Percentiles rank a stretch among this genome's conserved stretches.
phyloP scores from a whole-genome alignment of 1,140 invertebrate species.

The Pseudachorutes palmiensis region DNA sequence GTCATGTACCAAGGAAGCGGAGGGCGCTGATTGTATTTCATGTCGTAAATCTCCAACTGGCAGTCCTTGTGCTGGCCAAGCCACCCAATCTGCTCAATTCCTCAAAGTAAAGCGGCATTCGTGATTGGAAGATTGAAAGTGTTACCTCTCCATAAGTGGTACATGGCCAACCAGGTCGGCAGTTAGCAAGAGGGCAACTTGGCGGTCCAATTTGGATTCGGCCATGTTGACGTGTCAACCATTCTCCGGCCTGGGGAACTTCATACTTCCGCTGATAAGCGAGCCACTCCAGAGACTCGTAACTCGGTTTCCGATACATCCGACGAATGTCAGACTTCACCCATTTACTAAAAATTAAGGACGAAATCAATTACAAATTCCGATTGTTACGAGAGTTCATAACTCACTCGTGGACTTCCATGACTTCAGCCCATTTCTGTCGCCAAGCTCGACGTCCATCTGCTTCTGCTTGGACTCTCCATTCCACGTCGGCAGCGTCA shows the following conservation, averaged over 20 bases:
- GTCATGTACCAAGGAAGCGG: slow-evolving; percentile 21
- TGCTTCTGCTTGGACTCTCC: slow-evolving; percentile 19
- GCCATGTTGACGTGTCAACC: slow-evolving; percentile 13
- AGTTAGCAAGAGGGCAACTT: slow-evolving; percentile 13
- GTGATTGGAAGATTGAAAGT: background rate
- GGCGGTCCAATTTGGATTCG: background rate
- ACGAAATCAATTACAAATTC: background rate
- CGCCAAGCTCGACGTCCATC: slow-evolving; percentile 25
- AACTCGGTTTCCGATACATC: slow-evolving; percentile 29
- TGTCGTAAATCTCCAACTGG: slow-evolving; percentile 32
- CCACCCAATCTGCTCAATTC: slow-evolving; percentile 27
- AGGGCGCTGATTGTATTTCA: slow-evolving; percentile 27
- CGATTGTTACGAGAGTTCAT: background rate
- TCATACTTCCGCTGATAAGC: slow-evolving; percentile 25
- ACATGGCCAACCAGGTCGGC: slow-evolving; percentile 26
- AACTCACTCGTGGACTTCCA: slow-evolving; percentile 23
- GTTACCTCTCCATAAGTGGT: slow-evolving; percentile 29
- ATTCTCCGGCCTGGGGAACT: slow-evolving; percentile 24
- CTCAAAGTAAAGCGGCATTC: background rate
- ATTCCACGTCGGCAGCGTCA: slow-evolving; percentile 23
- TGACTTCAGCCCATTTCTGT: slow-evolving; percentile 13
- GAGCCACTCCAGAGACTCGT: slow-evolving; percentile 25
- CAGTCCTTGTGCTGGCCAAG: slow-evolving; percentile 29
- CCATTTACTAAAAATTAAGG: slow-evolving; percentile 26
- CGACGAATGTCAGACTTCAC: slow-evolving; percentile 24